A percentile compares a stretch with the other conserved stretches of the same genome.
Conservation (phyloP, 2,113 vertebrate genomes). For the human (Homo sapiens) region GRCh38 chr1:245152501-245153000, state of each 20-base stretch:
- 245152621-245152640: too few species aligned
- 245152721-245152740: constrained; percentile 4
- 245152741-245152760: background rate
- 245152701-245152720: background rate
- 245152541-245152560: too few species aligned
- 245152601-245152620: too few species aligned
- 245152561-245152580: too few species aligned
- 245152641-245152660: background rate
- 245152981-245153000: background rate
- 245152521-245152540: too few species aligned
- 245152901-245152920: background rate
- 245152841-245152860: background rate
- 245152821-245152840: background rate
- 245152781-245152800: background rate
- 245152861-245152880: background rate
- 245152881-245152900: constrained; percentile 1
- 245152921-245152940: background rate
- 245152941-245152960: background rate
- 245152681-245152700: background rate
- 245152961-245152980: background rate
- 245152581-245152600: too few species aligned
- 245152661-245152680: background rate
- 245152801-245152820: background rate
- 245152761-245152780: background rate
- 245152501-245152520: too few species aligned